phyloP scores from a whole-genome alignment of 2,113 vertebrate species.

The Ammospiza nelsoni region DNA sequence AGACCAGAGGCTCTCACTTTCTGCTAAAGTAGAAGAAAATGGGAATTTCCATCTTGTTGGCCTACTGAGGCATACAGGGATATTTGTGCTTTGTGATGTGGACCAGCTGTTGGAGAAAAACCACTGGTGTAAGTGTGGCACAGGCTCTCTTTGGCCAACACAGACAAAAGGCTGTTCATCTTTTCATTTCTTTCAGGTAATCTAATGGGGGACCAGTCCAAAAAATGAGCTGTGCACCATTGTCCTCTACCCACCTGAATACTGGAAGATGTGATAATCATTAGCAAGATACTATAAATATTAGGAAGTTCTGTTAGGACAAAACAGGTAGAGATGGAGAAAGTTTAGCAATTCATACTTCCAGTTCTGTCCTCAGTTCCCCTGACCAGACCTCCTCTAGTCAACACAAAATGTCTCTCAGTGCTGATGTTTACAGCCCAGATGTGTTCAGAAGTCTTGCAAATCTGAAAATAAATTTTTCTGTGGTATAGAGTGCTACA shows the following conservation, averaged over 20 bases:
- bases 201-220: background rate
- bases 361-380: background rate
- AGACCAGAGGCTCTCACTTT: background rate
- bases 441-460: background rate
- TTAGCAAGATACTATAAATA: background rate
- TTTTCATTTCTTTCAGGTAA: background rate
- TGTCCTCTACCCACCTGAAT: background rate
- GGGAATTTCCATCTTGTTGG: background rate
- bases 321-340: background rate
- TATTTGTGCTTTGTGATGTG: background rate
- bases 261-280: background rate
- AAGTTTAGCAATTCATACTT: background rate
- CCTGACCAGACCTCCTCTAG: background rate
- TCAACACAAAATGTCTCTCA: background rate
- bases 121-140: background rate
- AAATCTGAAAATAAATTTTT: background rate
- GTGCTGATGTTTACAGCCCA: background rate
- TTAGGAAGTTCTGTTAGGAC: background rate
- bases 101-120: background rate
- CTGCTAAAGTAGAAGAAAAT: background rate
- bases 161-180: background rate
- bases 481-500: background rate
- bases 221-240: background rate
- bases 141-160: background rate
- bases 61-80: background rate